Evolutionary conservation across 2,888 invertebrate genomes (phyloP).

Genomic region (Xylota segnis): DNA sequence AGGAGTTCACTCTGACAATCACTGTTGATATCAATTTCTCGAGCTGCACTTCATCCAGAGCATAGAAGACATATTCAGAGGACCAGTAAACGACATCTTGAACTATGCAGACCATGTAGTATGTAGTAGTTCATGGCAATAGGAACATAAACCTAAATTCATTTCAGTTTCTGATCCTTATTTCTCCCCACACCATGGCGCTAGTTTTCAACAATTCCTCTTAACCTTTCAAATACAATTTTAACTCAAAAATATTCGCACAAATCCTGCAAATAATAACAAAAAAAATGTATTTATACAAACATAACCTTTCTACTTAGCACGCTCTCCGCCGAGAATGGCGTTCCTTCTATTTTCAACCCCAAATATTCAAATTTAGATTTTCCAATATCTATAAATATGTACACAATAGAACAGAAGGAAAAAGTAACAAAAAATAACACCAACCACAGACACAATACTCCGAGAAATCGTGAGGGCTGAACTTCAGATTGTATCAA

Average conservation of each 20-base stretch:
- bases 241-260: neutral
- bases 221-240: neutral
- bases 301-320: conserved; percentile 2
- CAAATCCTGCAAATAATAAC: neutral
- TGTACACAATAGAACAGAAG: conserved; percentile 4
- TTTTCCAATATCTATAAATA: conserved; percentile 40
- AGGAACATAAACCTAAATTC: no score
- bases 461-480: conserved; percentile 21
- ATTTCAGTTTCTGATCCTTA: no score
- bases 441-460: conserved; percentile 8
- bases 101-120: no score
- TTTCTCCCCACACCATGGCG: no score
- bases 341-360: conserved; percentile 29
- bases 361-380: conserved; percentile 28
- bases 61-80: no score
- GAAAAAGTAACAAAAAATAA: neutral
- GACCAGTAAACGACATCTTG: no score
- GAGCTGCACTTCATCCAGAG: no score
- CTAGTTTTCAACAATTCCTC: neutral
- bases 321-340: conserved; percentile 3
- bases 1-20: no score
- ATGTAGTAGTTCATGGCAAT: no score
- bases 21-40: no score
- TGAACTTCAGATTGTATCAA: conserved; percentile 58
- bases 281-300: conserved; percentile 19